These are phyloP conservation scores for Trididemnum nubilum DNA, from an alignment of 23 tunicate species.

Conservation along the genomic window DNA sequence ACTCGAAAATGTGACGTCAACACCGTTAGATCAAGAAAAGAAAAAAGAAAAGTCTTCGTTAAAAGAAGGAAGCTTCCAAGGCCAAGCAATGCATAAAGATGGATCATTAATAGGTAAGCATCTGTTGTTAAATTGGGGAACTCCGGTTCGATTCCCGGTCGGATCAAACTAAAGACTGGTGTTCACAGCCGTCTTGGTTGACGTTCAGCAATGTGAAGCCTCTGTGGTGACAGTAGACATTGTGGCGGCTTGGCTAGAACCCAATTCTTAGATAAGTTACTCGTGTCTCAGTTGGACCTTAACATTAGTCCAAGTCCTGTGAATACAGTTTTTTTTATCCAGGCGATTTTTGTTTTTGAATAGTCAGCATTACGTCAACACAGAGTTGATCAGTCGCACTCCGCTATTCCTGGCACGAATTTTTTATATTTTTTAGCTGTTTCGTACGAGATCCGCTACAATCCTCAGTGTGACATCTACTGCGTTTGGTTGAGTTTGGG, in stretches of 20 bases:
- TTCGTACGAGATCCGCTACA: conserved; percentile 26
- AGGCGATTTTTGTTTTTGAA: no score
- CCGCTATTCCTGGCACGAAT: not conserved
- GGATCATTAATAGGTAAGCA: conserved; percentile 56
- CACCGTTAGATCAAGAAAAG: conserved; percentile 43
- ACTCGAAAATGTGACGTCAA: conserved; percentile 43
- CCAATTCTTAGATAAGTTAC: no score
- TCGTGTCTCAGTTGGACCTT: no score
- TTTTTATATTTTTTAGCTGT: conserved; percentile 21
- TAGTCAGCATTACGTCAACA: no score
- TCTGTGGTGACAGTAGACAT: no score
- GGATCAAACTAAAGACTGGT: no score
- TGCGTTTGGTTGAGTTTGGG: conserved; percentile 41
- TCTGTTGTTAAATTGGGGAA: no score
- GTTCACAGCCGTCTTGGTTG: no score
- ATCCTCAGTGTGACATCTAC: conserved; percentile 8
- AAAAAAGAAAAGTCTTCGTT: not conserved
- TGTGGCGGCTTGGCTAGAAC: no score
- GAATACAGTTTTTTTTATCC: no score
- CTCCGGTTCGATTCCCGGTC: not conserved
- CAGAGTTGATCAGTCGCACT: not conserved
- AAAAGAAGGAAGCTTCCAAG: conserved; percentile 36
- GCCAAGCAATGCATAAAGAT: conserved; percentile 56
- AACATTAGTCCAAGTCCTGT: no score
- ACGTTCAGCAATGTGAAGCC: no score